Conservation (phyloP, 2,888 invertebrate species). For the Mayetiola destructor region DNA sequence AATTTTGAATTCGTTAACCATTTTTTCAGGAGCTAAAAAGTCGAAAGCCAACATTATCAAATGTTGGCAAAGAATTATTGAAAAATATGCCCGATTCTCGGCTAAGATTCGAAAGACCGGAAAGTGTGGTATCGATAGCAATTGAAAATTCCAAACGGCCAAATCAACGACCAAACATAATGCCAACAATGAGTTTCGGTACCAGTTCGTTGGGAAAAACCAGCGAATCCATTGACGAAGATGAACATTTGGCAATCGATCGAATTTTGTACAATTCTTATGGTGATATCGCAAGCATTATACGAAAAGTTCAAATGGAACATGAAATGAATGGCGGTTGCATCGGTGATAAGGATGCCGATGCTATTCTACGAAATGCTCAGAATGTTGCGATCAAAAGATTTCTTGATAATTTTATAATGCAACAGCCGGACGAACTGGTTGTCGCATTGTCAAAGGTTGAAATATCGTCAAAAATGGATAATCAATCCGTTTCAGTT, state of each 20-base stretch:
- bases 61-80: neutral
- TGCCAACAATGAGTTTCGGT: neutral
- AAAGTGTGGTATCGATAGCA: too few species aligned
- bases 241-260: slow-evolving; percentile 1
- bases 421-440: neutral
- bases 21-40: neutral
- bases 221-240: neutral
- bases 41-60: neutral
- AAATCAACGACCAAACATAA: neutral
- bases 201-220: neutral
- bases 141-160: too few species aligned
- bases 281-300: neutral
- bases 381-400: neutral
- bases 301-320: neutral
- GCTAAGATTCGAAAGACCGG: too few species aligned
- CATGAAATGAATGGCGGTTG: neutral
- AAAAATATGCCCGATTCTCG: neutral
- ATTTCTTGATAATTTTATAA: neutral
- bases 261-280: neutral
- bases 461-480: too few species aligned
- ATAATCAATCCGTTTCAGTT: too few species aligned
- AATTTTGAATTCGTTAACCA: too few species aligned
- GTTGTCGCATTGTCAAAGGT: too few species aligned
- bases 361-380: neutral
- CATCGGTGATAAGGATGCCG: neutral